A percentile compares a stretch with the other conserved stretches of the same genome.
Evolutionary conservation across 2,888 invertebrate species (phyloP).

Genomic region (Gnatocerus cornutus): DNA sequence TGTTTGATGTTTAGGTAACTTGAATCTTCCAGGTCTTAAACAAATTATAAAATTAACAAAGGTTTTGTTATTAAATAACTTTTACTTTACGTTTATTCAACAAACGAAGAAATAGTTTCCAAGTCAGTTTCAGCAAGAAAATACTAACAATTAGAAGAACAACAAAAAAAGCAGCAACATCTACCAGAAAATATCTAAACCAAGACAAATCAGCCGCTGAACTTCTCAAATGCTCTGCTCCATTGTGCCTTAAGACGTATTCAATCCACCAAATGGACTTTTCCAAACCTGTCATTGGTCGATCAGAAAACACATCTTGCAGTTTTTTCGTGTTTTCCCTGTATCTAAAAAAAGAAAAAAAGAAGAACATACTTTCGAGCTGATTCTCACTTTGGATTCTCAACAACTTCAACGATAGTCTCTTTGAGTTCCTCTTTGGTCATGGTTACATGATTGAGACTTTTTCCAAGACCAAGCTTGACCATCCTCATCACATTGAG

Average conservation of each 20-base stretch:
- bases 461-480: conserved; percentile 55
- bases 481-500: conserved; percentile 56
- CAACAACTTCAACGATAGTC: conserved; percentile 58
- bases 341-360: conserved; percentile 37
- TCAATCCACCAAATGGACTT: conserved; percentile 74
- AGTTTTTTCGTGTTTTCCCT: conserved; percentile 53
- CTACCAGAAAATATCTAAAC: conserved; percentile 69
- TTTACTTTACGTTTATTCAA: too few relatives aligned
- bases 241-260: conserved; percentile 71
- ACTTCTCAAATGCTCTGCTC: conserved; percentile 70
- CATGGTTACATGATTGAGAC: conserved; percentile 57
- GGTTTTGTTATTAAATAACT: too few relatives aligned
- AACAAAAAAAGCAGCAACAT: conserved; percentile 56
- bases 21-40: too few relatives aligned
- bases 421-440: conserved; percentile 58
- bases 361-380: too few relatives aligned
- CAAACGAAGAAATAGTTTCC: too few relatives aligned
- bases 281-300: conserved; percentile 68
- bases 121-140: too few relatives aligned
- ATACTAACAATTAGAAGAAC: neutral
- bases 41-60: too few relatives aligned
- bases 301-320: conserved; percentile 64
- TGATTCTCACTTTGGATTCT: conserved; percentile 58
- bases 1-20: too few relatives aligned
- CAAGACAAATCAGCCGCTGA: conserved; percentile 68